phyloP scores from a whole-genome alignment of 1,140 invertebrate genomes.

The Watersipora subatra region DNA sequence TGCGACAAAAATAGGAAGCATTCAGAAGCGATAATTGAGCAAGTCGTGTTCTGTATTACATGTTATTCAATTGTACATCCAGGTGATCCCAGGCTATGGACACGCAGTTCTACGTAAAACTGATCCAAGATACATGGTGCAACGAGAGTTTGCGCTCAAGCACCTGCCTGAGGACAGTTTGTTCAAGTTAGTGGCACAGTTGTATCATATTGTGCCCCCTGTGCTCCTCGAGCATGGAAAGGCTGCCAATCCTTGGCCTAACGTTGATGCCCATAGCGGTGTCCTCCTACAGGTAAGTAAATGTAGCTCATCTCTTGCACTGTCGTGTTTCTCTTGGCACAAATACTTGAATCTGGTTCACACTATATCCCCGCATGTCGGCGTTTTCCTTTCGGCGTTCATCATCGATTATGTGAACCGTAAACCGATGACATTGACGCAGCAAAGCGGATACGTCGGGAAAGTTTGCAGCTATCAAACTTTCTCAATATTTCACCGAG shows the following conservation, averaged over 20 bases:
- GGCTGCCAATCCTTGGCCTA: constrained; percentile 97
- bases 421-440: too few relatives aligned
- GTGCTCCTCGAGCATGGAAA: constrained; percentile 85
- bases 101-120: constrained; percentile 93
- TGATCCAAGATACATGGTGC: constrained; percentile 84
- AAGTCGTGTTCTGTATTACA: too few relatives aligned
- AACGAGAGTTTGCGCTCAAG: constrained; percentile 85
- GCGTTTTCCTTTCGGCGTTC: too few relatives aligned
- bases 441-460: too few relatives aligned
- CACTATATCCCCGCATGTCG: too few relatives aligned
- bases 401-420: too few relatives aligned
- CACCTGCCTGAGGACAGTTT: constrained; percentile 80
- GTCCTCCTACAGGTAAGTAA: constrained; percentile 66
- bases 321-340: not conserved
- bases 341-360: not conserved
- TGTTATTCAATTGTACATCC: too few relatives aligned
- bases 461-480: too few relatives aligned
- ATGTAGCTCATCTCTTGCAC: too few relatives aligned
- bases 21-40: too few relatives aligned
- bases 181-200: constrained; percentile 76
- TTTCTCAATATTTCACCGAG: too few relatives aligned
- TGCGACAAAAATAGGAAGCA: too few relatives aligned
- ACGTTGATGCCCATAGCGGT: constrained; percentile 94
- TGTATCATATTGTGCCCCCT: constrained; percentile 82
- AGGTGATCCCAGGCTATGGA: constrained; percentile 89